These are phyloP conservation scores for Oreochromis grahami DNA, from an alignment of 2,797 vertebrate genomes.

Conservation along the genomic window DNA sequence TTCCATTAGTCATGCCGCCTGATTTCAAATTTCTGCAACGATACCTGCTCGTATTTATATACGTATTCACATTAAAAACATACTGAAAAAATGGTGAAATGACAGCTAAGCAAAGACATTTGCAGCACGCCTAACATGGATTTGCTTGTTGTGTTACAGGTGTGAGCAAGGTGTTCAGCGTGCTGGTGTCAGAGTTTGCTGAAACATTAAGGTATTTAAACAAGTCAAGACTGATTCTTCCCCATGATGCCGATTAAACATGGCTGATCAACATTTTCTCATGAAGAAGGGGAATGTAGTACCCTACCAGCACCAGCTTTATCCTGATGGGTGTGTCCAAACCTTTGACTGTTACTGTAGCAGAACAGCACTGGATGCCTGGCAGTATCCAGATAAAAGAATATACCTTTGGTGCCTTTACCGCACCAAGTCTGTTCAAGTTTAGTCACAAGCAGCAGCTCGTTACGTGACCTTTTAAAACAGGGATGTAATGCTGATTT, in stretches of 20 bases:
- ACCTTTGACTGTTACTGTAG: background rate
- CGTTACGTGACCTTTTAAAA: background rate
- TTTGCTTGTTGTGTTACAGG: conserved; percentile 18
- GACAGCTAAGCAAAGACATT: background rate
- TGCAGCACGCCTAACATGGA: background rate
- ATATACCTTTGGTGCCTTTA: background rate
- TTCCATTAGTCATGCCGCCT: background rate
- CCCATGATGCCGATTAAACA: background rate
- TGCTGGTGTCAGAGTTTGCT: conserved; percentile 59
- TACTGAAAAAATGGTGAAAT: background rate
- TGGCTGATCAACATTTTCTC: background rate
- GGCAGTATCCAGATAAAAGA: background rate
- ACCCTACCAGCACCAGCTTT: accelerated
- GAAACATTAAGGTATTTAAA: conserved; percentile 58
- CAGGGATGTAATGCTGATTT: background rate
- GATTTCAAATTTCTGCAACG: background rate
- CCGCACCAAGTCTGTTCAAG: accelerated
- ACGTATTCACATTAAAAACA: background rate
- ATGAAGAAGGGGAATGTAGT: background rate
- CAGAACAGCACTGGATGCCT: background rate
- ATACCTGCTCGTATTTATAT: background rate
- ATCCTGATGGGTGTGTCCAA: background rate
- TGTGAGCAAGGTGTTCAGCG: conserved; percentile 44
- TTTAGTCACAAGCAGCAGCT: background rate
- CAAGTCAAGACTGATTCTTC: background rate